These are phyloP conservation scores for Elgonia sp. DNA, from an alignment of 2,888 invertebrate genomes.

Conservation along the genomic window DNA sequence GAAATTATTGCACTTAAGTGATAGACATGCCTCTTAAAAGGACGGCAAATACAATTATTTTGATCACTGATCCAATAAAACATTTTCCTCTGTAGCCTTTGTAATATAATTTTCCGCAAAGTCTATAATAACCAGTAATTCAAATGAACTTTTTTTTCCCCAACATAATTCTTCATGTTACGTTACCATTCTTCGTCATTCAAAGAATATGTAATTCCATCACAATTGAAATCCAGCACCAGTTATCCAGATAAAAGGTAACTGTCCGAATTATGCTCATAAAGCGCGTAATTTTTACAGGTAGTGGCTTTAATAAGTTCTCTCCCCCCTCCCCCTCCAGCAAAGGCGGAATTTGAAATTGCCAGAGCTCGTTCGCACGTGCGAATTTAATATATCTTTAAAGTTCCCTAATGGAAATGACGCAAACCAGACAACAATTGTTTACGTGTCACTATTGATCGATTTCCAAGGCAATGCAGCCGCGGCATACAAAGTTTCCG, in stretches of 20 bases:
- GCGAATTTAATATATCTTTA: conserved; percentile 75
- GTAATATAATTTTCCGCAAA: too few relatives aligned
- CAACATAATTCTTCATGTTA: too few relatives aligned
- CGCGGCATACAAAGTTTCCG: conserved; percentile 5
- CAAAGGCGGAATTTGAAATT: conserved; percentile 72
- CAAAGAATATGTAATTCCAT: conserved; percentile 28
- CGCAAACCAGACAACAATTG: background rate
- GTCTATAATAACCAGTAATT: too few relatives aligned
- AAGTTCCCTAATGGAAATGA: conserved; percentile 20
- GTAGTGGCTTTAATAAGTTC: conserved; percentile 61
- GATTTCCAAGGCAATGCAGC: conserved; percentile 14
- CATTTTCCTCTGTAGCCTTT: too few relatives aligned
- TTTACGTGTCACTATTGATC: conserved; percentile 1
- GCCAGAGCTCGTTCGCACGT: conserved; percentile 76
- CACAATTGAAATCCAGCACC: conserved; percentile 47
- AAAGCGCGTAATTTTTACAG: conserved; percentile 58
- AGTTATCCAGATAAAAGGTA: conserved; percentile 46
- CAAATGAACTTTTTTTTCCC: too few relatives aligned
- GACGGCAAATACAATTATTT: too few relatives aligned
- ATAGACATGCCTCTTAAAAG: too few relatives aligned
- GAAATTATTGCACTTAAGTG: too few relatives aligned
- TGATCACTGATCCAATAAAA: too few relatives aligned
- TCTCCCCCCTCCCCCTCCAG: too few relatives aligned
- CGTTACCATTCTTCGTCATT: background rate
- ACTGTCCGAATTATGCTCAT: conserved; percentile 54